Evolutionary conservation across 64 coral and sea anemone species (phyloP), one percentile per base, ranked within the genome.

Genomic region (Astreopora myriophthalma): DNA sequence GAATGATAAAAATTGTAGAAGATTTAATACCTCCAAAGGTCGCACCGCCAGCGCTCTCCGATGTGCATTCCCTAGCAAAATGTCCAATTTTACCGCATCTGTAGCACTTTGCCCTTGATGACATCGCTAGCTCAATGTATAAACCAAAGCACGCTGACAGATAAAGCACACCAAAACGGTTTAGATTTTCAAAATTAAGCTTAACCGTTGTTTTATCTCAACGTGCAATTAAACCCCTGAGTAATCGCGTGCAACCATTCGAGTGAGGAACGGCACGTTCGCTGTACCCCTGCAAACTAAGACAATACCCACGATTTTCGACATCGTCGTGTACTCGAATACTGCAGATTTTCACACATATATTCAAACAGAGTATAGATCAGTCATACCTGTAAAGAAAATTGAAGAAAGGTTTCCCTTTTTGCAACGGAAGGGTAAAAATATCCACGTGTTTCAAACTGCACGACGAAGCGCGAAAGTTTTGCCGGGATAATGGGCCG

Each of bases 41-140:
- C 1, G 71, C 58, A 19, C 89, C 89, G 57, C 75, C 61, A 48
- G 60, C 17, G 48, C n/a, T 33, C 30, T 51, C 33, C 10, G 55
- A 62, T 13, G 52, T 83, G 58, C 89, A 91, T 24, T 91, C 89
- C 22, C 70, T 78, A 4, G 89, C 89, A 70, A 70, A 91, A 83
- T 91, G 89, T 57, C 89, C 89, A 0, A n/a, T 5, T 69, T 82
- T 78, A 0, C 79, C 76, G 60, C 89, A 91, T 24, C 58, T 91
- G 29, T 91, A 91, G 49, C 89, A 91, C 77, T 92, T 86, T 27
- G 60, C 30, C 49, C 60, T 85, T 34, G 90, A 87, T n/a, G 38
- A 32, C 90, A 92, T 92, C 35, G 23, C 31, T 34, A 55, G 57
- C 22, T 37, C 73, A 52, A 73, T 14, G 73, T 33, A 73, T n/a